Evolutionary conservation across 2,797 vertebrate species (phyloP).

Genomic region (Apogon hyalosoma): DNA sequence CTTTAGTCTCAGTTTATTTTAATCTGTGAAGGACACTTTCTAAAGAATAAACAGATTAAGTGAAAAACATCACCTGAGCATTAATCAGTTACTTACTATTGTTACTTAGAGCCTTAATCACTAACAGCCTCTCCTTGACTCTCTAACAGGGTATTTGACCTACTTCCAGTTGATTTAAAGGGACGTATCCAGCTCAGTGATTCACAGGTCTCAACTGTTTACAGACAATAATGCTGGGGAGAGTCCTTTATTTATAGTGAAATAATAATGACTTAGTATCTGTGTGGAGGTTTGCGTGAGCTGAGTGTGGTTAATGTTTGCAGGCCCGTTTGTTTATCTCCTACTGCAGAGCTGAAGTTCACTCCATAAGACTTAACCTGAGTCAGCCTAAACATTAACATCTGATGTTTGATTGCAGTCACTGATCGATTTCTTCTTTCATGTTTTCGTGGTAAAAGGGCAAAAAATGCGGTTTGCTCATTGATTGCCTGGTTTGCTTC

Average conservation of each 20-base stretch:
- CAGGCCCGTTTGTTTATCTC: background rate
- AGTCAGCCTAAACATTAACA: too few relatives aligned
- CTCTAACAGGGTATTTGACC: conserved; percentile 62
- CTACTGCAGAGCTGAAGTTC: too few relatives aligned
- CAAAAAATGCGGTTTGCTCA: background rate
- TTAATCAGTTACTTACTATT: conserved; percentile 11
- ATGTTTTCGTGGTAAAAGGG: background rate
- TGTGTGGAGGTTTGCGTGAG: background rate
- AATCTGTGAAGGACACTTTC: background rate
- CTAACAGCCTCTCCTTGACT: conserved; percentile 16
- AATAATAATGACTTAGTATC: conserved; percentile 2
- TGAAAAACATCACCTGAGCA: background rate
- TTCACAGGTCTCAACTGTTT: conserved; percentile 28
- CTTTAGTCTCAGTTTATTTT: conserved; percentile 9
- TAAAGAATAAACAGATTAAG: background rate
- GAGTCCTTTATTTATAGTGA: conserved; percentile 6
- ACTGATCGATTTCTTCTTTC: too few relatives aligned
- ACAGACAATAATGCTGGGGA: background rate
- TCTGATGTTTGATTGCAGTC: too few relatives aligned
- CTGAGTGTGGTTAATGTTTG: background rate
- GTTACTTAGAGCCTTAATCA: conserved; percentile 22
- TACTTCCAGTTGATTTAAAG: conserved; percentile 68
- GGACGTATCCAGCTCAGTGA: conserved; percentile 60
- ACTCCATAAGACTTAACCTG: too few relatives aligned
- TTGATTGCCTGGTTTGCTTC: conserved; percentile 17